Base-by-base conservation (phyloP, 2,888 invertebrate genomes). In the Tolmerus cingulatus region DNA sequence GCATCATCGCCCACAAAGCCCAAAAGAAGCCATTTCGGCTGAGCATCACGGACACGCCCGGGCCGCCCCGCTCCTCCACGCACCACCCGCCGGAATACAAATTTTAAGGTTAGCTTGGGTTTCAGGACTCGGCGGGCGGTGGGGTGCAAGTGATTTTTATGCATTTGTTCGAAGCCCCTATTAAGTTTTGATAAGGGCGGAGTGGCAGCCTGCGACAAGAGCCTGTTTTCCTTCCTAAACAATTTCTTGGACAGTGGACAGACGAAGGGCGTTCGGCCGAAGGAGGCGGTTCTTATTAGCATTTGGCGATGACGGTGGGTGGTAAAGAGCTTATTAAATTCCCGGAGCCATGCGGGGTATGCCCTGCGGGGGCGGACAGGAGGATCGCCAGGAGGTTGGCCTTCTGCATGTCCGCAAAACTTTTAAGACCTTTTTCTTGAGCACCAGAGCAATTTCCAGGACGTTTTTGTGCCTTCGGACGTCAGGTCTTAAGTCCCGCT, bases 301-400 rank as follows among this genome's bases (percentile, higher is more conserved):
- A 78, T 78, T n/a, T 78, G 78, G 46, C 43, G 66, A 66, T 12
- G 66, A 27, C 27, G 78, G 46, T 78, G 78, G 78, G 78, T 78
- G 78, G 78, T 78, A 78, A 78, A 78, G 78, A 78, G 43, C 78
- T 78, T 78, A 78, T 78, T 78, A 78, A 40, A 78, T 37, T 78
- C 23, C 23, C 55, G 40, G 12, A 40, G 9, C 8, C 1, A 2
- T 2, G 40, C 19, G 55, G 19, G 19, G 16, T 16, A 77, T 46
- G 43, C 2, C 14, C 14, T 46, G 9, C 8, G 43, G 37, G 77
- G 37, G 12, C 37, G 46, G 37, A 23, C 23, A 12, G 12, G 19
- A 78, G 23, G 16, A 40, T 77, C 12, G 19, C n/a, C 76, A 37
- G 76, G 16, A 76, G 76, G 34, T 16, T n/a, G 76, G 76, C 16